Conservation (phyloP, 1,140 invertebrate species). For the Trissolcus basalis region DNA sequence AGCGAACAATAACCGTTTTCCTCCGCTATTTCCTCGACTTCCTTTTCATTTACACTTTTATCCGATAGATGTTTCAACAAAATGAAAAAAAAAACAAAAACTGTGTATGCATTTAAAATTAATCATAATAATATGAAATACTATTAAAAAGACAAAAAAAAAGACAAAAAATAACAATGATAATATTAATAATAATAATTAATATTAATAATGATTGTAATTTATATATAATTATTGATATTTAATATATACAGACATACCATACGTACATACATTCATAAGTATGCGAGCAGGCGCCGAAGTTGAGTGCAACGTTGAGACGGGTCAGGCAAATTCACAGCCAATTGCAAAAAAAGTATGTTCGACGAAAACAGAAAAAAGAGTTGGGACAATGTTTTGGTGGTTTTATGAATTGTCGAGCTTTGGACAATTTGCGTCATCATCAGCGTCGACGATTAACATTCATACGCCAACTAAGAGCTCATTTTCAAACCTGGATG, state of each 20-base stretch:
- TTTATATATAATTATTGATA: conserved; percentile 74
- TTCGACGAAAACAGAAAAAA: background rate
- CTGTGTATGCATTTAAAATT: conserved; percentile 73
- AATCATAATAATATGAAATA: conserved; percentile 58
- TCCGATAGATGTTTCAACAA: conserved; percentile 65
- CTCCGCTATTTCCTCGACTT: conserved; percentile 45
- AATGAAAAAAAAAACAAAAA: conserved; percentile 46
- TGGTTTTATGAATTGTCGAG: conserved; percentile 9
- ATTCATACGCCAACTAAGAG: conserved; percentile 11
- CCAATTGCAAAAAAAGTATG: conserved; percentile 2
- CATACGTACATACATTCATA: conserved; percentile 61
- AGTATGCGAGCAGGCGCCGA: conserved; percentile 64
- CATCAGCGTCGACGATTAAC: conserved; percentile 30
- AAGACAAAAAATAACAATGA: conserved; percentile 68
- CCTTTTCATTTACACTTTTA: conserved; percentile 59
- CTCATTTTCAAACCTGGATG: conserved; percentile 4
- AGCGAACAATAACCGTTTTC: conserved; percentile 29
- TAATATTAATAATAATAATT: conserved; percentile 48
- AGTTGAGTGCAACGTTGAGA: conserved; percentile 24
- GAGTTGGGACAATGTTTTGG: background rate
- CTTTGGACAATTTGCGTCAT: conserved; percentile 24
- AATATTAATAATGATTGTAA: conserved; percentile 68
- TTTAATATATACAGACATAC: conserved; percentile 65
- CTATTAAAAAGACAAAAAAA: conserved; percentile 65
- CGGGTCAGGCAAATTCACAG: conserved; percentile 15